Conservation (phyloP, 1,140 invertebrate species). For the Macrocentrus cingulum region DNA sequence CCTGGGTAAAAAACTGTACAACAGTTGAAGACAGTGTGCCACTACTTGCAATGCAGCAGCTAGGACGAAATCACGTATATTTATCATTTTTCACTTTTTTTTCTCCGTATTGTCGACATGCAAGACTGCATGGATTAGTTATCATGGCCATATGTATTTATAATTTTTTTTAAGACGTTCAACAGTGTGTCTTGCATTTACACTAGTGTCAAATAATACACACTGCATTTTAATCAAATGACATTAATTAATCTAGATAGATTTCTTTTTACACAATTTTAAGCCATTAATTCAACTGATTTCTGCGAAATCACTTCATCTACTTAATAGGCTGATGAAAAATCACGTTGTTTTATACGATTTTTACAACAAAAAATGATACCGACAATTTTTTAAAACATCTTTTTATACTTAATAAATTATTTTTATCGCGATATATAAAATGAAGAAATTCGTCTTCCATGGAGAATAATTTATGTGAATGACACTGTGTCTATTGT, state of each 20-base stretch:
- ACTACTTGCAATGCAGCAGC: background rate
- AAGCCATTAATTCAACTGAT: no score
- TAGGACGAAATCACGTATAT: background rate
- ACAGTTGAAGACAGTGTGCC: background rate
- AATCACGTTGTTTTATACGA: no score
- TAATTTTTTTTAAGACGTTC: background rate
- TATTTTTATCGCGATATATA: background rate
- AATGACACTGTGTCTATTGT: no score
- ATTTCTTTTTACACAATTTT: no score
- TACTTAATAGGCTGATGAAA: no score
- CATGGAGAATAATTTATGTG: no score
- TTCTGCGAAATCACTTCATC: no score
- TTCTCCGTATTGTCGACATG: conserved; percentile 1
- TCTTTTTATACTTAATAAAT: no score
- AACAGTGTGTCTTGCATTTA: conserved; percentile 4
- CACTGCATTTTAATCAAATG: no score
- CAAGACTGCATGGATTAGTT: conserved; percentile 15
- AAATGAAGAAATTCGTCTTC: background rate
- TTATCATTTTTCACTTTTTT: conserved; percentile 1
- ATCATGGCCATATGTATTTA: conserved; percentile 26
- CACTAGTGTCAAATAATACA: no score
- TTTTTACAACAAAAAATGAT: background rate
- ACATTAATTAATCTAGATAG: conserved; percentile 3
- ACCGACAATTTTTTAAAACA: background rate
- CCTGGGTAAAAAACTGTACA: background rate